Conservation (phyloP, 2,113 vertebrate species). For the Apodemus speciosus region DNA sequence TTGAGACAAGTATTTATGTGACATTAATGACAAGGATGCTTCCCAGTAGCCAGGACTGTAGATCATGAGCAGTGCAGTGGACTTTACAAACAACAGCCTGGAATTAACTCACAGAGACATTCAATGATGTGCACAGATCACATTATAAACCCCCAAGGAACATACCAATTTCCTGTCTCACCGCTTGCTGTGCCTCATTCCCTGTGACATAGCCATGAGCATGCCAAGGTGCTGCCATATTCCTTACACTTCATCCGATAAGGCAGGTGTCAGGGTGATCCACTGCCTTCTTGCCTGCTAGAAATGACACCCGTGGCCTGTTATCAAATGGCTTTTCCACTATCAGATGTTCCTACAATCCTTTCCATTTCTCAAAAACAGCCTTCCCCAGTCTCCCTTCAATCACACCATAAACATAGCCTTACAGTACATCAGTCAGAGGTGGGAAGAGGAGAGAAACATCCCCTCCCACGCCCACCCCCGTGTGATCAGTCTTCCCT, state of each 20-base stretch:
- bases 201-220: rapidly evolving
- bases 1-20: neutral
- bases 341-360: neutral
- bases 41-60: too few relatives aligned
- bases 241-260: neutral
- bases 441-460: neutral
- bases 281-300: rapidly evolving
- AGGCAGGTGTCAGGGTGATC: neutral
- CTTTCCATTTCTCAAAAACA: neutral
- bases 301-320: neutral
- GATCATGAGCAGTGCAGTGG: neutral
- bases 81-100: neutral
- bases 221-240: rapidly evolving
- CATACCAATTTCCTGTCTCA: neutral
- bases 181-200: rapidly evolving
- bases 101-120: neutral
- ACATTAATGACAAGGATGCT: neutral
- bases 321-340: neutral
- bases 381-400: neutral
- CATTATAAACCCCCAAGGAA: neutral
- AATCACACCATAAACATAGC: too few relatives aligned
- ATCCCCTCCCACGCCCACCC: rapidly evolving
- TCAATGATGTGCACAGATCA: rapidly evolving
- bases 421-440: neutral
- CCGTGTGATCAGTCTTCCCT: rapidly evolving